Conservation (phyloP, 2,113 vertebrate genomes). For the Bubalus kerabau region DNA sequence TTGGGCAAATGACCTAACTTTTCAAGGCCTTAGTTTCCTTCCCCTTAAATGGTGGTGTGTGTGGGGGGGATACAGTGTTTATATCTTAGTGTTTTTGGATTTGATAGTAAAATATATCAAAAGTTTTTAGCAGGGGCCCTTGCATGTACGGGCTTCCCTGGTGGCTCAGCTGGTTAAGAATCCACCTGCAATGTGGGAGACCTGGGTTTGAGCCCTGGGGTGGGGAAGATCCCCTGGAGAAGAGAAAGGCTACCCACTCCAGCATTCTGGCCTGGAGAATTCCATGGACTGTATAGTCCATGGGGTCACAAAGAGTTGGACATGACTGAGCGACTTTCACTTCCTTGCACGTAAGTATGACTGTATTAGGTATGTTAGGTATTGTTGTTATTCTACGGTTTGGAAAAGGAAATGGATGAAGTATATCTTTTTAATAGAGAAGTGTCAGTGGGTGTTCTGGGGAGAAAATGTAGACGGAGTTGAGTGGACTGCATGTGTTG, state of each 20-base stretch:
- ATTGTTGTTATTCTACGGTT: not conserved
- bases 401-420: not conserved
- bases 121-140: not conserved
- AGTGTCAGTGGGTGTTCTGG: not conserved
- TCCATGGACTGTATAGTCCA: not conserved
- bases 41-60: not conserved
- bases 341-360: not conserved
- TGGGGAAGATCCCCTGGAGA: not conserved
- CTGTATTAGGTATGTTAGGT: not conserved
- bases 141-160: rapidly evolving
- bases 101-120: not conserved
- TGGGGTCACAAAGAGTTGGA: not conserved
- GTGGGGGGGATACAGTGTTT: not conserved
- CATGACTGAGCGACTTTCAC: not conserved
- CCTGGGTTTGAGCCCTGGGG: not conserved
- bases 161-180: not conserved
- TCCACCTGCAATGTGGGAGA: rapidly evolving
- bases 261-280: not conserved
- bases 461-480: not conserved
- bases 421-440: not conserved
- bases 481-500: no score
- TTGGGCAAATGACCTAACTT: not conserved
- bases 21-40: not conserved
- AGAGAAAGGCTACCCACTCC: not conserved
- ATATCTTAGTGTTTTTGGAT: not conserved